Evolutionary conservation across 2,888 invertebrate species (phyloP), one percentile per base, ranked within the genome.

Genomic region (Salticus scenicus): DNA sequence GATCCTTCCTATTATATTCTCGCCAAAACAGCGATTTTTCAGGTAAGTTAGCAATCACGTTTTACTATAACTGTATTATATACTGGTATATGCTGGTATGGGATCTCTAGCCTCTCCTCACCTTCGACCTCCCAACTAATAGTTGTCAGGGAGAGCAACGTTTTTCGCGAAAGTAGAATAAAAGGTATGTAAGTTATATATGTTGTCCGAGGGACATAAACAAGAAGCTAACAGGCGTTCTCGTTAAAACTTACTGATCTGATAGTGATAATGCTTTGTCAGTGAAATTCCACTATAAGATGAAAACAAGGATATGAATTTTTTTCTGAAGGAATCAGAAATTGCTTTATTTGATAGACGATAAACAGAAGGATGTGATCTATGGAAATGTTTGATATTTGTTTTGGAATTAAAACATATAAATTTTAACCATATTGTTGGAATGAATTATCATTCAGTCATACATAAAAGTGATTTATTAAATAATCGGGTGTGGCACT

Each of bases 61-160:
- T 0, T 37, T 37, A 5, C 69, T 8, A 8, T 66, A 31, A 66
- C 66, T 10, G 33, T 24, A 10, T 37, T 37, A 41, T 20, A 31
- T 24, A 24, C 20, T 24, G 12, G 24, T 33, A 67, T 42, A 74
- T 57, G 69, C 42, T 69, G 42, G 69, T 63, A 37, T 41, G 69
- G 67, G 41, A 14, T 74, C 71, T 28, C 24, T n/a, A 33, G 30
- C 24, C 24, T n/a, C 37, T 37, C 10, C 14, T 63, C 20, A 81
- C 74, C 81, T 57, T 42, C 37, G 67, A 81, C 81, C 81, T 27
- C 31, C 24, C 30, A 74, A 63, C 81, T 81, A 80, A 74, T 81
- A 81, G 81, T 74, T 81, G 81, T 81, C 81, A 30, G 10, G 8
- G 41, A 28, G n/a, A n/a, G 5, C n/a, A 27, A 10, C 2, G 14